phyloP scores from a whole-genome alignment of 2,797 vertebrate genomes.

The Hybognathus amarus region DNA sequence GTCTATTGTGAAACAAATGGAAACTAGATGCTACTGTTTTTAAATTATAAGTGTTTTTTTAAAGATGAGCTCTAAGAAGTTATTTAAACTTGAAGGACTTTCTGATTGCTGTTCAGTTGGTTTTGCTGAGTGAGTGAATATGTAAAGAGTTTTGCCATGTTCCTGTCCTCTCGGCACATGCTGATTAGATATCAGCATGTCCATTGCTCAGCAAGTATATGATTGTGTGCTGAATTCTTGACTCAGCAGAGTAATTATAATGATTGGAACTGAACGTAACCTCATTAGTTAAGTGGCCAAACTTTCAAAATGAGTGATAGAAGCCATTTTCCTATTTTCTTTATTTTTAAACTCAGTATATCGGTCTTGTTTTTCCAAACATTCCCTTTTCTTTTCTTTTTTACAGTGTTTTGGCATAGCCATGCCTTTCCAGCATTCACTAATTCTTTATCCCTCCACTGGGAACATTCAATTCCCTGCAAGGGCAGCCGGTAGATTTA shows the following conservation, averaged over 20 bases:
- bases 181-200: background rate
- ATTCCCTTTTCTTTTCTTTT: background rate
- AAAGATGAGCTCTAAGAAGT: background rate
- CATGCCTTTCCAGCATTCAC: constrained; percentile 23
- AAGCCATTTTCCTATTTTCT: background rate
- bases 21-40: background rate
- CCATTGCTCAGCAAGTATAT: background rate
- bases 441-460: constrained; percentile 21
- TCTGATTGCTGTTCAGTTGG: background rate
- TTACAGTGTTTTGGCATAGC: background rate
- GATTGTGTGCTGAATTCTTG: background rate
- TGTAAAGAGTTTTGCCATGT: background rate
- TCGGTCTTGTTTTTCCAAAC: background rate
- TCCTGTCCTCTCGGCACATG: constrained; percentile 14
- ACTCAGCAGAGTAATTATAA: constrained; percentile 8
- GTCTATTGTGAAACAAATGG: background rate
- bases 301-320: background rate
- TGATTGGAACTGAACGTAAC: background rate
- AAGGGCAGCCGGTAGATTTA: constrained; percentile 29
- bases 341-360: background rate
- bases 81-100: background rate
- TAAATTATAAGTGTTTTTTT: background rate
- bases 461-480: constrained; percentile 4
- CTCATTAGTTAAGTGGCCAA: background rate
- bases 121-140: constrained; percentile 5